A percentile compares a stretch with the other conserved stretches of the same genome.
These are phyloP conservation scores for Mus spicilegus DNA, from an alignment of 2,113 vertebrate genomes.

Conservation along the genomic window DNA sequence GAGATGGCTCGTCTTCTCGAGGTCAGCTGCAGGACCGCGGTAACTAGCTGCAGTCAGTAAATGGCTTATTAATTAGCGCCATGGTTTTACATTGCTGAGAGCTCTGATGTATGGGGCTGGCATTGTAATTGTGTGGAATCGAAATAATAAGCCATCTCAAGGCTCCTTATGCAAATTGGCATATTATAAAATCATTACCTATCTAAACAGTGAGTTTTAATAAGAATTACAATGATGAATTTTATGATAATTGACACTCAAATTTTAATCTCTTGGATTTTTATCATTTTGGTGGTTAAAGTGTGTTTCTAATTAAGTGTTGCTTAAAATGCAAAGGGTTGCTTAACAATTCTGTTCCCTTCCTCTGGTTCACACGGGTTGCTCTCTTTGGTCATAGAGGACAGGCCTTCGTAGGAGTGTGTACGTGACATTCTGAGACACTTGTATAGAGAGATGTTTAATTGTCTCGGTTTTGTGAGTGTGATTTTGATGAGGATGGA, in stretches of 20 bases:
- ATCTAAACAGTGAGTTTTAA: slow-evolving; percentile 99
- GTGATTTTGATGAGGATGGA: slow-evolving; percentile 80
- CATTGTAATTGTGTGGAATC: slow-evolving; percentile 98
- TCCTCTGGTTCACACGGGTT: slow-evolving; percentile 86
- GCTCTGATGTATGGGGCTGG: slow-evolving; percentile 99
- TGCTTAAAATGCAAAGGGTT: slow-evolving; percentile 94
- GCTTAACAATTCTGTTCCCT: slow-evolving; percentile 87
- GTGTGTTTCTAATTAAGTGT: slow-evolving; percentile 98
- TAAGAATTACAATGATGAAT: slow-evolving; percentile 99
- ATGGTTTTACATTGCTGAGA: slow-evolving; percentile 99
- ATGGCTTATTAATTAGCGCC: slow-evolving; percentile 99
- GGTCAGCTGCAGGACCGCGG: slow-evolving; percentile 98
- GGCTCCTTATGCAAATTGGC: slow-evolving; percentile 99
- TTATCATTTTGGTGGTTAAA: slow-evolving; percentile 95
- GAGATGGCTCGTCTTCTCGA: slow-evolving; percentile 96
- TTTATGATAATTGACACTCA: slow-evolving; percentile 99
- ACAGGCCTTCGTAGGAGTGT: slow-evolving; percentile 81
- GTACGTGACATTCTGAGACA: slow-evolving; percentile 83
- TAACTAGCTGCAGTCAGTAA: slow-evolving; percentile 99
- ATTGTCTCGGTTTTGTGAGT: slow-evolving; percentile 79
- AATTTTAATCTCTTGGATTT: slow-evolving; percentile 96
- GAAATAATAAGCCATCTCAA: slow-evolving; percentile 99
- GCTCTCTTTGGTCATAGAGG: slow-evolving; percentile 87
- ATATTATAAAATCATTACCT: slow-evolving; percentile 99
- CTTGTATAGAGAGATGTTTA: slow-evolving; percentile 85